Evolutionary conservation across 2,888 invertebrate species (phyloP).

Genomic region (Cephus sareptanus): DNA sequence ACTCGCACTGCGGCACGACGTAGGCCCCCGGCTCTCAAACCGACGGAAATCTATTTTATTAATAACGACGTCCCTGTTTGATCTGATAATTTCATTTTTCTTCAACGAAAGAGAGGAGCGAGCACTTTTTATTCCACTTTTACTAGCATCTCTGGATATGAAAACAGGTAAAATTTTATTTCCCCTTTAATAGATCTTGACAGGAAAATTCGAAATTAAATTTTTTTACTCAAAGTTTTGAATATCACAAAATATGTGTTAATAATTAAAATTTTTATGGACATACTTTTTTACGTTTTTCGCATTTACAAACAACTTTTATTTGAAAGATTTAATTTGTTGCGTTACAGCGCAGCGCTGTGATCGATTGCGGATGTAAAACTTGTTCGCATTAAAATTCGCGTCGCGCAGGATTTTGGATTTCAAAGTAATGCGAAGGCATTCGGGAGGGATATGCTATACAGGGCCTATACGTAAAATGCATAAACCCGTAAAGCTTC

Average conservation of each 20-base stretch:
- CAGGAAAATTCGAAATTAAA: not conserved
- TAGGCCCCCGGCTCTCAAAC: not conserved
- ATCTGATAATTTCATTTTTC: slow-evolving; percentile 50
- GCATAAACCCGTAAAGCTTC: not conserved
- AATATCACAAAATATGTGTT: no score
- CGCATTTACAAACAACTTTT: not conserved
- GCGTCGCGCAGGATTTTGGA: not conserved
- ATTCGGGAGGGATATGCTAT: not conserved
- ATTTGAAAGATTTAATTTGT: not conserved
- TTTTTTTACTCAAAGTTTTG: not conserved
- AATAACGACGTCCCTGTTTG: slow-evolving; percentile 56
- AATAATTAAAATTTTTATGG: not conserved
- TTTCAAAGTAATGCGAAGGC: not conserved
- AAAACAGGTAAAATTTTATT: not conserved
- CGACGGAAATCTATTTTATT: slow-evolving; percentile 54
- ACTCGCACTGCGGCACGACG: slow-evolving; percentile 17
- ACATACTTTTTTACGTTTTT: not conserved
- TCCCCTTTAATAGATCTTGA: not conserved
- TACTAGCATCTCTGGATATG: not conserved
- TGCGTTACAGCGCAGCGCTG: not conserved
- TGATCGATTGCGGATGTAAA: not conserved
- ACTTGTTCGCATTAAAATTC: not conserved
- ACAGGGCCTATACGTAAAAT: not conserved
- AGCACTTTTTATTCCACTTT: not conserved
- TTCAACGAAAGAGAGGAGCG: not conserved